phyloP scores from a whole-genome alignment of 2,888 invertebrate species.

The Kryphioiulus occultus region DNA sequence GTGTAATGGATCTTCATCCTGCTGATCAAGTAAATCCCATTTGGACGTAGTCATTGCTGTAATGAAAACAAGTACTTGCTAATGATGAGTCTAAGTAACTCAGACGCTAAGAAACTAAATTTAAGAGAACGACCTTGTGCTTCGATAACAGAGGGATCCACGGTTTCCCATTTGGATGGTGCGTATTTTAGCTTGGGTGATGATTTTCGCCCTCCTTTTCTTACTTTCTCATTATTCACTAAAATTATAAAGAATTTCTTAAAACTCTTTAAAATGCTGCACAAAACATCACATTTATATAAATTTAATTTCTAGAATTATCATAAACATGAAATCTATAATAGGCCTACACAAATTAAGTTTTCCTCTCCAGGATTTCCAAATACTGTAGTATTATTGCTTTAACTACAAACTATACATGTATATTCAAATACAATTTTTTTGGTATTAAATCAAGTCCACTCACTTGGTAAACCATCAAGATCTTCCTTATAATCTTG shows the following conservation, averaged over 20 bases:
- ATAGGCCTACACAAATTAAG: too few relatives aligned
- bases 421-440: too few relatives aligned
- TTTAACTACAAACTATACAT: too few relatives aligned
- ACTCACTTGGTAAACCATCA: conserved; percentile 73
- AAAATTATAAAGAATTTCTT: conserved; percentile 12
- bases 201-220: conserved; percentile 40
- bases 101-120: neutral
- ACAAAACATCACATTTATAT: too few relatives aligned
- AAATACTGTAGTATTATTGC: too few relatives aligned
- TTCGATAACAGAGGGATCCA: conserved; percentile 85
- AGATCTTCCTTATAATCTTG: conserved; percentile 68
- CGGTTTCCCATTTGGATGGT: conserved; percentile 95
- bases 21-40: conserved; percentile 78
- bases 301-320: too few relatives aligned
- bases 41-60: conserved; percentile 84
- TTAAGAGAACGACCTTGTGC: conserved; percentile 60
- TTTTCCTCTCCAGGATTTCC: too few relatives aligned
- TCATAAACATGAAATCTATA: too few relatives aligned
- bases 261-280: too few relatives aligned
- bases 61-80: conserved; percentile 40
- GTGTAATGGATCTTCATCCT: conserved; percentile 55
- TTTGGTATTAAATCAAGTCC: too few relatives aligned
- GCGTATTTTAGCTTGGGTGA: conserved; percentile 67
- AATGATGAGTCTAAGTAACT: neutral
- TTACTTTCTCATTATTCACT: conserved; percentile 35